Evolutionary conservation across 2,113 vertebrate genomes (phyloP), one percentile per base, ranked within the genome.

Genomic region (Brachyistius frenatus): DNA sequence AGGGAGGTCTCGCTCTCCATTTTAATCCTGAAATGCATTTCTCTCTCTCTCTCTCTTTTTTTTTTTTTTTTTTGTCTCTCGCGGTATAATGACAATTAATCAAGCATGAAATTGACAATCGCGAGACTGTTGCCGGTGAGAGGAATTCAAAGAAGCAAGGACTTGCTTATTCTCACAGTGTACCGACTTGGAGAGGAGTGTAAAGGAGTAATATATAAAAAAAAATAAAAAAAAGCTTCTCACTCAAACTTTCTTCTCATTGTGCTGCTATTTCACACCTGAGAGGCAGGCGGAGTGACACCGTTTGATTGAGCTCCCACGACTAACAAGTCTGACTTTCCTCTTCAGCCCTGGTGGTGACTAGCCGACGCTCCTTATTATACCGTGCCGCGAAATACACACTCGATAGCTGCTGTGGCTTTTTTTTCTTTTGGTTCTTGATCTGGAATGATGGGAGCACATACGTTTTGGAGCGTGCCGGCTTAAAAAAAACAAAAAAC

Each of bases 31-130:
- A 90, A 92, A 85, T 72, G 81, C 86, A 86, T 89, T 91, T 86
- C 78, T 83, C 80, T 64, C 72, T 47, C 41, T 52, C 41, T 32
- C 36, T 5, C 30, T 14, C 46, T 16, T 77, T 85, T 86, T 16
- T 1, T 49, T 49, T 63, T 58, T 68, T 76, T 85, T 77, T 85
- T 86, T 85, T 88, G 91, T 92, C 87, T 90, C 86, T 87, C 64
- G 58, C 52, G 52, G 67, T 89, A 90, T 94, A 93, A 94, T 94
- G 89, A 91, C 92, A 92, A 94, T 93, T 94, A 94, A 94, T 94
- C 94, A 95, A 92, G 91, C 94, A 89, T 94, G 94, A 95, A 95
- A 95, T 95, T 95, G 93, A 95, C 94, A 94, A 94, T 93, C 64
- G 91, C 85, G 63, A 88, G 89, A 87, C 83, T 87, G 80, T 83